Conservation (phyloP, 1,140 invertebrate species). For the Copidosoma floridanum region DNA sequence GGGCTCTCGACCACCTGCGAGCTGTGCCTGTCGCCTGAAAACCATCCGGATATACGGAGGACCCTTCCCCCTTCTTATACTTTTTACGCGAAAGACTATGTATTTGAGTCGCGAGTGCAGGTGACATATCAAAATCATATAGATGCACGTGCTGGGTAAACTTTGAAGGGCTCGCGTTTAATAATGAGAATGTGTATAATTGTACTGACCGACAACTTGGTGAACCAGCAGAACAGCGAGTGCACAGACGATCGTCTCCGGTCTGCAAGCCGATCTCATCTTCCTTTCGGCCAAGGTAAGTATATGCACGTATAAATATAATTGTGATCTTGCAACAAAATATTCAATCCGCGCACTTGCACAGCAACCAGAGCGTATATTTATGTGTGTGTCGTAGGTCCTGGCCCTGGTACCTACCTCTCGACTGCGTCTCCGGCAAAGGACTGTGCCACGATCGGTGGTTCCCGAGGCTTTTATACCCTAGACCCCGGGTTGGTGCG, state of each 20-base stretch:
- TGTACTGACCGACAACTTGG: neutral
- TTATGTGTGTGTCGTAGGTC: neutral
- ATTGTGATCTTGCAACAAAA: too few relatives aligned
- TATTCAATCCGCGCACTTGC: neutral
- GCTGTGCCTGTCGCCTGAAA: neutral
- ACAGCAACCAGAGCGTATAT: too few relatives aligned
- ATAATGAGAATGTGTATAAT: too few relatives aligned
- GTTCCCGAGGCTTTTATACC: neutral
- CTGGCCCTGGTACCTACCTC: neutral
- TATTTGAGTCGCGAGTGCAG: too few relatives aligned
- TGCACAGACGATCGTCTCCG: neutral
- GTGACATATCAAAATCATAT: too few relatives aligned
- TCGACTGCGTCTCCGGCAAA: neutral
- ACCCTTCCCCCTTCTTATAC: too few relatives aligned
- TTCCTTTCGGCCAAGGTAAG: neutral
- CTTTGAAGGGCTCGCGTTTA: too few relatives aligned
- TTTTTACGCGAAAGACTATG: too few relatives aligned
- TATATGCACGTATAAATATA: too few relatives aligned
- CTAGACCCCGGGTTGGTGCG: too few relatives aligned
- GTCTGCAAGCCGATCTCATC: neutral
- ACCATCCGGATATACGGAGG: too few relatives aligned
- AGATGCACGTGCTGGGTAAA: too few relatives aligned
- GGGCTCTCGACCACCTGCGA: constrained; percentile 1
- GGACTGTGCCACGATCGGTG: neutral
- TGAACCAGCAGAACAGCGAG: neutral